Evolutionary conservation across 2,888 invertebrate species (phyloP).

Genomic region (Euspilapteryx auroguttella): DNA sequence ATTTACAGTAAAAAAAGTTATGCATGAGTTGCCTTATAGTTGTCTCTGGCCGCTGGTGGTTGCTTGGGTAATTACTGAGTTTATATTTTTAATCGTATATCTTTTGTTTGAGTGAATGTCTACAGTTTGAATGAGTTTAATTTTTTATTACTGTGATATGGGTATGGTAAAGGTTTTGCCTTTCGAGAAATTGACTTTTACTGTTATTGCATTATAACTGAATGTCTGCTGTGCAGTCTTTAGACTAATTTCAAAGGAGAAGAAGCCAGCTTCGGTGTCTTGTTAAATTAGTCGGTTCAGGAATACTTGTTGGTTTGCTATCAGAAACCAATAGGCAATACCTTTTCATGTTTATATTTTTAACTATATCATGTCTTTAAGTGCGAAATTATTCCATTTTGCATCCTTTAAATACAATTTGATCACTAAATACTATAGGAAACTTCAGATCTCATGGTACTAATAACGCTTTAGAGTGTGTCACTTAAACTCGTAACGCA

Average conservation of each 20-base stretch:
- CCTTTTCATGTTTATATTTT: constrained; percentile 60
- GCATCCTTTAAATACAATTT: constrained; percentile 41
- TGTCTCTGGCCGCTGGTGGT: too few species aligned
- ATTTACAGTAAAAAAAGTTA: too few species aligned
- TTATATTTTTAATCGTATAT: too few species aligned
- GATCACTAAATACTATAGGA: constrained; percentile 27
- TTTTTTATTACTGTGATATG: constrained; percentile 57
- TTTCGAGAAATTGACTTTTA: constrained; percentile 4
- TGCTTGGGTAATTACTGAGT: too few species aligned
- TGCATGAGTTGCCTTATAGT: too few species aligned
- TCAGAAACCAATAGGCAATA: constrained; percentile 53
- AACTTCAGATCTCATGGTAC: constrained; percentile 57
- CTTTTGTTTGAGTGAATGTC: too few species aligned
- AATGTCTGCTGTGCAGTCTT: constrained; percentile 17
- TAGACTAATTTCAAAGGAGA: constrained; percentile 36
- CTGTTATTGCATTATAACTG: too few species aligned
- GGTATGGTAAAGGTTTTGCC: constrained; percentile 37
- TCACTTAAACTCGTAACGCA: constrained; percentile 18
- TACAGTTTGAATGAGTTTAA: too few species aligned
- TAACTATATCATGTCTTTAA: constrained; percentile 61
- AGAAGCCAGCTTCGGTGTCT: constrained; percentile 55
- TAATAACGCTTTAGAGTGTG: constrained; percentile 41
- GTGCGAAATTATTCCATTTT: constrained; percentile 48
- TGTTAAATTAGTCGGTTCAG: constrained; percentile 26
- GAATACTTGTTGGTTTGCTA: constrained; percentile 42